Conservation (phyloP, 2,888 invertebrate species). For the Drosophila neutralis region DNA sequence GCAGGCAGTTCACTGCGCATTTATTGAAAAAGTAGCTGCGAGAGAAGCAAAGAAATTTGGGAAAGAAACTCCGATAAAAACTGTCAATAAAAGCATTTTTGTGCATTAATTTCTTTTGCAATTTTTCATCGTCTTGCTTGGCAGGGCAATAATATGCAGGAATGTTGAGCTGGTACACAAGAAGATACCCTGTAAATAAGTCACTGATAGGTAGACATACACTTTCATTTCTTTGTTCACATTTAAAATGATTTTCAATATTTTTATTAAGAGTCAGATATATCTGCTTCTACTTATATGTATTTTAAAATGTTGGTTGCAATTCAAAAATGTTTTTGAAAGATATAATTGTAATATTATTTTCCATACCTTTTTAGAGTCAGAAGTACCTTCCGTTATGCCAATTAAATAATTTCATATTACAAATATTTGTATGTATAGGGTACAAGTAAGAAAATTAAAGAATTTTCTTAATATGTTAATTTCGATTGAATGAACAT, state of each 20-base stretch:
- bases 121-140: constrained; percentile 41
- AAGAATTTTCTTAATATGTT: constrained; percentile 46
- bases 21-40: constrained; percentile 46
- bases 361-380: not conserved
- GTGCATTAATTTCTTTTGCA: constrained; percentile 62
- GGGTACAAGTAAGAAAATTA: constrained; percentile 10
- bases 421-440: not conserved
- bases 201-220: not conserved
- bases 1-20: constrained; percentile 55
- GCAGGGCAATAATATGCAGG: constrained; percentile 14
- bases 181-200: not conserved
- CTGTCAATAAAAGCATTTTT: constrained; percentile 73
- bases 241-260: not conserved
- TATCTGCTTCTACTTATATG: not conserved
- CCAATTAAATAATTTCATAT: not conserved
- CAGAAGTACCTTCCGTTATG: too few relatives aligned
- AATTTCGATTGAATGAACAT: constrained; percentile 47
- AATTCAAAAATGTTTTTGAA: not conserved
- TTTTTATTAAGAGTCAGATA: not conserved
- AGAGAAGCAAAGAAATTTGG: constrained; percentile 23
- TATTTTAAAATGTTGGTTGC: not conserved
- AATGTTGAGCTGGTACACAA: not conserved
- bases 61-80: constrained; percentile 50
- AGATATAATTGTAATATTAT: not conserved
- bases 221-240: not conserved